Evolutionary conservation across 2,797 vertebrate species (phyloP).

Genomic region (Labeo calbasu): DNA sequence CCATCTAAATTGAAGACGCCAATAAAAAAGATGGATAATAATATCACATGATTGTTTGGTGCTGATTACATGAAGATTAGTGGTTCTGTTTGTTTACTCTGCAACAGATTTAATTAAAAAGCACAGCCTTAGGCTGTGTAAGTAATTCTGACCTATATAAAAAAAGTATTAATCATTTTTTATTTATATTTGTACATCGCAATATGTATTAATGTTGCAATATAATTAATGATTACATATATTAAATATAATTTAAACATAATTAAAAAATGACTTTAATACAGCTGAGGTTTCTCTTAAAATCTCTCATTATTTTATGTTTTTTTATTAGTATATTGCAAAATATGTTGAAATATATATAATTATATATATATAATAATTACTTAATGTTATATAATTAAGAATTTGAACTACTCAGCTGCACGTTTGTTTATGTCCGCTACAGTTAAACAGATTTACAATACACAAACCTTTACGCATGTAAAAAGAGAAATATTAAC

Average conservation of each 20-base stretch:
- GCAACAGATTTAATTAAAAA: slow-evolving; percentile 4
- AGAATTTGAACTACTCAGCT: background rate
- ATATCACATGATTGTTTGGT: slow-evolving; percentile 15
- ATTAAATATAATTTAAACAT: too few species aligned
- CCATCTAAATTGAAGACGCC: background rate
- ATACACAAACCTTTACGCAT: background rate
- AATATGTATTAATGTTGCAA: background rate
- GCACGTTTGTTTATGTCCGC: background rate
- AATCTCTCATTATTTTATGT: too few species aligned
- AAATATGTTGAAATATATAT: background rate
- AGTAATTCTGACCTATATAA: background rate
- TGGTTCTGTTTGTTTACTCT: background rate
- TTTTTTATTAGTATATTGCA: background rate
- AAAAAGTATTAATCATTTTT: too few species aligned
- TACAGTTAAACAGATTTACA: background rate
- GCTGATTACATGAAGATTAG: background rate
- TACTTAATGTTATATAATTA: background rate
- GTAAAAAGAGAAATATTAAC: background rate
- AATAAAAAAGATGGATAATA: background rate
- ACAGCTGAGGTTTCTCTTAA: too few species aligned
- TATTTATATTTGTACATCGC: background rate
- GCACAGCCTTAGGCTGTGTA: background rate
- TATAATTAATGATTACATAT: background rate
- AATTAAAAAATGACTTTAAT: too few species aligned
- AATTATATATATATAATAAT: too few species aligned